Conservation (phyloP, 2,113 vertebrate genomes). For the Labeo rohita region DNA sequence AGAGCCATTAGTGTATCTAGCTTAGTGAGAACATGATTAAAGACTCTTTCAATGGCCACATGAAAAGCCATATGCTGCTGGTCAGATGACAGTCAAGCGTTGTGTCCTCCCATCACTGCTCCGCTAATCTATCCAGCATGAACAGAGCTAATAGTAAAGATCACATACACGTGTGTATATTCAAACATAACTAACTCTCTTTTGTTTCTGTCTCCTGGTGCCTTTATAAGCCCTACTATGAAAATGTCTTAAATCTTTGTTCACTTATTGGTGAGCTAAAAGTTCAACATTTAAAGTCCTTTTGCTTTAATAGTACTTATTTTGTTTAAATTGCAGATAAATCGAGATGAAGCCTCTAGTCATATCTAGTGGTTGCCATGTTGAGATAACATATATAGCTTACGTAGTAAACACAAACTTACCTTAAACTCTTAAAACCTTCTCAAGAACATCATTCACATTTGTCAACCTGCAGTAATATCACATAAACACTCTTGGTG, state of each 20-base stretch:
- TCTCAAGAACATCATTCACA: neutral
- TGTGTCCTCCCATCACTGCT: neutral
- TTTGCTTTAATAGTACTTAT: neutral
- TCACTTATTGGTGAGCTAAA: neutral
- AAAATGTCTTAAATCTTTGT: neutral
- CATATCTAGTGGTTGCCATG: neutral
- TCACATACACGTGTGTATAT: neutral
- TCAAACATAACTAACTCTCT: neutral
- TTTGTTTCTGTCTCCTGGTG: neutral
- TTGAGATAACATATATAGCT: neutral
- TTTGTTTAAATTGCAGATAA: neutral
- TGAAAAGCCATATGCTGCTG: slow-evolving; percentile 30
- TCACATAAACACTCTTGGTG: neutral
- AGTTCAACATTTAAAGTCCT: neutral
- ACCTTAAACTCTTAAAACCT: neutral
- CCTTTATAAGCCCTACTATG: neutral
- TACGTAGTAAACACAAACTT: neutral
- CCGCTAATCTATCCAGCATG: neutral
- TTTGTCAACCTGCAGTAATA: neutral
- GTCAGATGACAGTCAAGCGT: slow-evolving; percentile 18
- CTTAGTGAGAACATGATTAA: slow-evolving; percentile 40
- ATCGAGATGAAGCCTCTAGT: neutral
- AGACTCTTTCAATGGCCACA: slow-evolving; percentile 29
- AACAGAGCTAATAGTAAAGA: neutral
- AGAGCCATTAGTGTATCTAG: slow-evolving; percentile 18